Base-by-base conservation (phyloP, 1,140 invertebrate genomes). In the Penaeus japonicus region DNA sequence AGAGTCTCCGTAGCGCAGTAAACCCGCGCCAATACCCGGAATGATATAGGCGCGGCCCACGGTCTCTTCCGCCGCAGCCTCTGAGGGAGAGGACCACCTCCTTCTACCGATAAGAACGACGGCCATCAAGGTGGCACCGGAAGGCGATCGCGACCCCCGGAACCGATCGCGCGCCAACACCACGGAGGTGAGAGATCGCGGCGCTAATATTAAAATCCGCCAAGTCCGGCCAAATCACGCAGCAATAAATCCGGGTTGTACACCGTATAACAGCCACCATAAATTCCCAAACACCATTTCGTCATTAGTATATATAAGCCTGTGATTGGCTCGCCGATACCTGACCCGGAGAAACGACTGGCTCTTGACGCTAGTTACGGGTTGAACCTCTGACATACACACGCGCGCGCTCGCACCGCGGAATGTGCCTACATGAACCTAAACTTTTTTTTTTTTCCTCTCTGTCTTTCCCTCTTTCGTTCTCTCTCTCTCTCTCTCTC, bases 231-330 rank as follows among this genome's bases (percentile, higher is more conserved):
- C 65, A 32, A 70, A 70, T 70, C 65, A 32, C 32, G 65, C 65
- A n/a, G 20, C 65, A 70, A 70, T 70, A 70, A 70, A 70, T 70
- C 65, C 65, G 65, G 65, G 65, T 70, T 70, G 65, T 70, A 70
- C 65, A 70, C 24, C 24, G 65, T 70, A 70, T 70, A 70, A 70
- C 24, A 32, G 65, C 65, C 65, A n/a, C 65, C 65, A 70, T 70
- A 70, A 70, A 70, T 70, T 32, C 24, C 65, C 65, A 24, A 70
- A 70, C 65, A 70, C 24, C 65, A 70, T 70, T 70, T 70, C 65
- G 65, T 70, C 65, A 70, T 70, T 70, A 70, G 65, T 70, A 70
- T 70, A 70, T 70, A 70, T 70, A 70, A 70, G 65, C 65, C 65
- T 70, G 65, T 70, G 65, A 70, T 70, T 70, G 65, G 65, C 32